These are phyloP conservation scores for Anoplophora glabripennis DNA, from an alignment of 1,140 invertebrate genomes.

Conservation along the genomic window DNA sequence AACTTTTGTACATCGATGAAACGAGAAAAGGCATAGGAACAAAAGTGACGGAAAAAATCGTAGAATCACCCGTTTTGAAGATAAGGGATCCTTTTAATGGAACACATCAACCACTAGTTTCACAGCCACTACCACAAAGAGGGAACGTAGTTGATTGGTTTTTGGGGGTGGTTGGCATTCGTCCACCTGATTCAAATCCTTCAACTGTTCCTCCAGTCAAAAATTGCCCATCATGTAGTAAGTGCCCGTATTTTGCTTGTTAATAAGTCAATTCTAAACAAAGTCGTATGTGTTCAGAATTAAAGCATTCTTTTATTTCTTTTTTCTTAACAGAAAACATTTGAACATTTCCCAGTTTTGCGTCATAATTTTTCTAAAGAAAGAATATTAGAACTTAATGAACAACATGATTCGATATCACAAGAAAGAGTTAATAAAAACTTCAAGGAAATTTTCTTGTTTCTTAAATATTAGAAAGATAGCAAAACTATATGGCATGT, in stretches of 20 bases:
- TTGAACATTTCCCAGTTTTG: too few relatives aligned
- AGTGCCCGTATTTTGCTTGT: slow-evolving; percentile 20
- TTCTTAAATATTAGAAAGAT: neutral
- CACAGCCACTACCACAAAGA: neutral
- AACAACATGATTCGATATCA: too few relatives aligned
- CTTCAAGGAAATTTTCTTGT: neutral
- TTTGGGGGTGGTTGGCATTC: slow-evolving; percentile 34
- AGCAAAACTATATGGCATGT: too few relatives aligned
- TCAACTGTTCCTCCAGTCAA: slow-evolving; percentile 1
- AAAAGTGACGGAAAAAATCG: slow-evolving; percentile 7
- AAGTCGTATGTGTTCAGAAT: neutral
- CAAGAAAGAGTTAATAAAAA: neutral
- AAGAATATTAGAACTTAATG: too few relatives aligned
- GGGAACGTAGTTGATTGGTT: slow-evolving; percentile 41
- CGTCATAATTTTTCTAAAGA: too few relatives aligned
- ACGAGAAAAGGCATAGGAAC: too few relatives aligned
- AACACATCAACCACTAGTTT: neutral
- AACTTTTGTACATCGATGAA: too few relatives aligned
- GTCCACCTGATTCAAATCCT: slow-evolving; percentile 16
- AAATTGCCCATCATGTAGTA: slow-evolving; percentile 40
- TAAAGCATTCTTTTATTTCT: too few relatives aligned
- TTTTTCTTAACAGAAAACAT: too few relatives aligned
- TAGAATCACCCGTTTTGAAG: slow-evolving; percentile 11
- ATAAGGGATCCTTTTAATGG: slow-evolving; percentile 14
- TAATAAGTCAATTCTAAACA: neutral